These are phyloP conservation scores for Nixonia krombeini DNA, from an alignment of 1,140 invertebrate genomes.

Conservation along the genomic window DNA sequence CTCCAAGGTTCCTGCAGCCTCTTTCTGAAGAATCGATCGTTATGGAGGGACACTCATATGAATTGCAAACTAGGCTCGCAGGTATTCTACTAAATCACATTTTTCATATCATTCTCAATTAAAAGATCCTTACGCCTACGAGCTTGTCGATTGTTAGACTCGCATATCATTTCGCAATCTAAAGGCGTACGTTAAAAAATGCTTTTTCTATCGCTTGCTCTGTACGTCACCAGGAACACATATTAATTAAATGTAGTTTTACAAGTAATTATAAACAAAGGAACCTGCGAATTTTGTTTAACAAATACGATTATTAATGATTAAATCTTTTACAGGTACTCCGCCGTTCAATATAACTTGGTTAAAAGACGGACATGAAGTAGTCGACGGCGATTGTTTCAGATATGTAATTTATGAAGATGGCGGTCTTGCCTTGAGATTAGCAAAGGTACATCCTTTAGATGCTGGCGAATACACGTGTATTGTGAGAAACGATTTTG, in stretches of 20 bases:
- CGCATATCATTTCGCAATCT: too few species aligned
- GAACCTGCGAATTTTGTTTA: too few species aligned
- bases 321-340: too few species aligned
- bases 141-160: too few species aligned
- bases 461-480: constrained; percentile 83
- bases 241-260: too few species aligned
- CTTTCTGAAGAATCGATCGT: constrained; percentile 69
- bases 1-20: constrained; percentile 70
- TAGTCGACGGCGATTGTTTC: constrained; percentile 78
- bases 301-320: background rate
- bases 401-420: constrained; percentile 76
- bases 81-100: constrained; percentile 50
- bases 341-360: constrained; percentile 79
- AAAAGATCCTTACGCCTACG: too few species aligned
- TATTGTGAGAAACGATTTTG: constrained; percentile 75
- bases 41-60: constrained; percentile 76
- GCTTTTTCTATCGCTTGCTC: too few species aligned
- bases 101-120: background rate
- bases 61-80: constrained; percentile 71
- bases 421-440: constrained; percentile 75
- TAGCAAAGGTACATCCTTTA: constrained; percentile 77
- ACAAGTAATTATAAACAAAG: too few species aligned
- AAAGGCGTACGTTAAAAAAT: too few species aligned
- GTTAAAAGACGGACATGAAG: constrained; percentile 78
- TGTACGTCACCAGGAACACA: too few species aligned